Conservation (phyloP, 2,888 invertebrate genomes). For the Graphium colonna region DNA sequence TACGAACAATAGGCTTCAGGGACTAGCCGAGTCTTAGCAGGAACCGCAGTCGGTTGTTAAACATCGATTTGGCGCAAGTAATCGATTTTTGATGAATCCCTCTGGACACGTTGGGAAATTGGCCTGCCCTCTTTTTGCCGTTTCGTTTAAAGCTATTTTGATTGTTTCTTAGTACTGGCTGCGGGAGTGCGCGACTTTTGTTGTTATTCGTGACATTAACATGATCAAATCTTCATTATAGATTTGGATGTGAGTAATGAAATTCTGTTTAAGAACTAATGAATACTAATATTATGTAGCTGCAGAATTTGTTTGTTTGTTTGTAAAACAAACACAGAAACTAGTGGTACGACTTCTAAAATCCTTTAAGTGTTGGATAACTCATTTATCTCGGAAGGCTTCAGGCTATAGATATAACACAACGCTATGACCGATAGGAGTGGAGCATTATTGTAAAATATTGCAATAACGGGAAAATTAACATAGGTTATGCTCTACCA, state of each 20-base stretch:
- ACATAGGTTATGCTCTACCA: too few species aligned
- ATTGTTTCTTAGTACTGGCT: constrained; percentile 38
- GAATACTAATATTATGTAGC: too few species aligned
- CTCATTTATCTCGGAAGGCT: too few species aligned
- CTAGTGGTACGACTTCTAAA: too few species aligned
- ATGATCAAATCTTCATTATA: neutral
- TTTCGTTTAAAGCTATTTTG: constrained; percentile 32
- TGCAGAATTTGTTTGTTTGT: too few species aligned
- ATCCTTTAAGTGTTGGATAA: too few species aligned
- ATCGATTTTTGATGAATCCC: constrained; percentile 71
- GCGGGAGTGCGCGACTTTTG: neutral
- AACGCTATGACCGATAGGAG: too few species aligned
- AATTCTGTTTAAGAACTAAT: too few species aligned
- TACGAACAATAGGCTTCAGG: constrained; percentile 2
- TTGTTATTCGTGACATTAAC: neutral
- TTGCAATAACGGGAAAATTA: too few species aligned
- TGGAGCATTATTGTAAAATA: too few species aligned
- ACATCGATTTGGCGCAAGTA: constrained; percentile 62
- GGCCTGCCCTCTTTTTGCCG: constrained; percentile 36
- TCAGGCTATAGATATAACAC: too few species aligned
- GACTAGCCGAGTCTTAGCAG: constrained; percentile 21
- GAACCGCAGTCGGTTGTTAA: constrained; percentile 50
- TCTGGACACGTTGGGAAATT: constrained; percentile 34
- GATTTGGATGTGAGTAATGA: neutral
- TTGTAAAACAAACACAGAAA: too few species aligned